phyloP scores from a whole-genome alignment of 1,140 invertebrate species.

The Drosophila mojavensis region DNA sequence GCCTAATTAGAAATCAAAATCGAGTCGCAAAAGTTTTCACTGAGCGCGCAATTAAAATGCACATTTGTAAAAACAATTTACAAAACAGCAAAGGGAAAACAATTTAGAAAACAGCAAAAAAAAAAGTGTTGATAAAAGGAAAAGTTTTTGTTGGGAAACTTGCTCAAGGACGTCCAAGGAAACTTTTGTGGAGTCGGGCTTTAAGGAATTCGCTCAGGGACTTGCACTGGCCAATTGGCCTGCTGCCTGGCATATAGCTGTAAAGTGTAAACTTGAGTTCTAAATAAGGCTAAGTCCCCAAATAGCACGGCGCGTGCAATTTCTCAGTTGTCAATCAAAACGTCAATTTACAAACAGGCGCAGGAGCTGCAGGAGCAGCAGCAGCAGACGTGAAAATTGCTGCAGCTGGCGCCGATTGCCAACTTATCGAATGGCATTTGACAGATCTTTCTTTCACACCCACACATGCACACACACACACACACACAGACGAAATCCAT shows the following conservation, averaged over 20 bases:
- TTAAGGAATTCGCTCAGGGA: constrained; percentile 12
- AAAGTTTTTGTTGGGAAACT: constrained; percentile 47
- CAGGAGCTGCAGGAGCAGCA: not conserved
- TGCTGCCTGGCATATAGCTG: not conserved
- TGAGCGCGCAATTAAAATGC: constrained; percentile 51
- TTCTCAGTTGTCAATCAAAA: constrained; percentile 79
- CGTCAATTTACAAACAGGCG: constrained; percentile 61
- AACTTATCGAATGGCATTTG: constrained; percentile 66
- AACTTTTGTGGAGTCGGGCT: constrained; percentile 12
- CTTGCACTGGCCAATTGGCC: constrained; percentile 14
- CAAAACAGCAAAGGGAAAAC: constrained; percentile 35
- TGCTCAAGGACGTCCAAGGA: constrained; percentile 50
- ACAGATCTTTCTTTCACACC: constrained; percentile 53
- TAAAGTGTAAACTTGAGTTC: constrained; percentile 11
- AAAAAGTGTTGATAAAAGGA: constrained; percentile 11
- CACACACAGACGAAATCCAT: constrained; percentile 50
- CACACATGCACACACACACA: not conserved
- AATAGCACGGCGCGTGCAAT: constrained; percentile 47
- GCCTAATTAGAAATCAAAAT: constrained; percentile 81
- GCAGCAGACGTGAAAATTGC: constrained; percentile 26
- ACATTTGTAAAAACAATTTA: constrained; percentile 77
- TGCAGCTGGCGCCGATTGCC: constrained; percentile 59
- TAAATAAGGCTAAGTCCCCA: constrained; percentile 26
- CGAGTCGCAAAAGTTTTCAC: constrained; percentile 61
- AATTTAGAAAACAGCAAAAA: constrained; percentile 17